Base-by-base conservation (phyloP, 2,888 invertebrate genomes). In the Heliconius aoede region DNA sequence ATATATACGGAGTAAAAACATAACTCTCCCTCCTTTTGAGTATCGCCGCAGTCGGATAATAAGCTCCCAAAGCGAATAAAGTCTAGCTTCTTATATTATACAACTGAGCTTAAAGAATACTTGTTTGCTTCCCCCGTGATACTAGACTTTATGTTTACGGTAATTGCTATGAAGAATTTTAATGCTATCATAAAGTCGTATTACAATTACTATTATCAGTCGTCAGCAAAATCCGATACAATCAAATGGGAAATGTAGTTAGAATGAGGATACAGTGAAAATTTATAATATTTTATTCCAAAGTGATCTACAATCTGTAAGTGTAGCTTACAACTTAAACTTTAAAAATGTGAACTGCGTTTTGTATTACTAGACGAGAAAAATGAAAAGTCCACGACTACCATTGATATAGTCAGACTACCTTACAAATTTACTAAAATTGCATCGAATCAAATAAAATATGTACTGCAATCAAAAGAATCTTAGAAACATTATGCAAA, bases 191-290 rank as follows among this genome's bases (percentile, higher is more conserved):
- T 72, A 61, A 72, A 72, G 36, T 21, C 24, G 18, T 9, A 61
- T 60, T 72, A 58, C 36, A 24, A 72, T 40, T 40, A 72, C 40
- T 72, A 36, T 24, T 40, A 46, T 9, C n/a, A 72, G 72, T 61
- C 36, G 58, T 60, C 28, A 60, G 26, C 15, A 58, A 26, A 60
- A 61, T 18, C 36, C 40, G 18, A 60, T 60, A 40, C 11, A 58
- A 11, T 51, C 7, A 60, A 72, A 36, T 28, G 26, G 60, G 26
- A 72, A 72, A 69, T 68, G 46, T 28, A 3, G 68, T 68, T 36
- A 36, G 46, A 68, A 68, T 13, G 28, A 7, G 8, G 30, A 1
- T 55, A 8, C 26, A n/a, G 0, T 4, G 5, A 69, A 30, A 69
- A 55, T 51, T 15, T 69, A 51, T 30, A 51, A 51, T 55, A 30